Evolutionary conservation across 1,140 invertebrate genomes (phyloP), one percentile per base, ranked within the genome.

Genomic region (Conopomorpha cramerella): DNA sequence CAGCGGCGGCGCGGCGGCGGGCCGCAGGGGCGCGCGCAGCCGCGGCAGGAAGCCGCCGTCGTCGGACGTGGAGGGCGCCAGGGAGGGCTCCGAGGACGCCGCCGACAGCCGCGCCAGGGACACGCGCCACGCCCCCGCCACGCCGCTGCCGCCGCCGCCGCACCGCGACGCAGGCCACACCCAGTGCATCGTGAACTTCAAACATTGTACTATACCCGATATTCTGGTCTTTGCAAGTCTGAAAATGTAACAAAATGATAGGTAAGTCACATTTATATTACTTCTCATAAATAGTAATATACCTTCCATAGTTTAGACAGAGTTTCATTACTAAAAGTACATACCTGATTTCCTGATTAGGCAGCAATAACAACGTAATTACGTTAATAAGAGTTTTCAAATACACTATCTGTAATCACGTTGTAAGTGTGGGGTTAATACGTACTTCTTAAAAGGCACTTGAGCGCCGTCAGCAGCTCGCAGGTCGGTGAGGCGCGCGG

Each of bases 391-490:
- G 14, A 10, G 13, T 23, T 41, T n/a, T n/a, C n/a, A n/a, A n/a
- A n/a, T n/a, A n/a, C n/a, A n/a, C n/a, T n/a, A n/a, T n/a, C n/a
- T n/a, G n/a, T n/a, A n/a, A n/a, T n/a, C n/a, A n/a, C n/a, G n/a
- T n/a, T n/a, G n/a, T n/a, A n/a, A n/a, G n/a, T n/a, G n/a, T n/a
- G n/a, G n/a, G n/a, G n/a, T n/a, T n/a, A n/a, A 65, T 53, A 89
- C 90, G 91, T 82, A 96, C 93, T 94, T 95, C 87, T 95, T 95
- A 84, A 94, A 92, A 91, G 93, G 91, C 88, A 95, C 92, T 90
- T 94, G 92, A 88, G 91, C 93, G 80, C 90, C 90, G 79, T 74
- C 60, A 83, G 81, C 61, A 78, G 89, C 92, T 78, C 92, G 86
- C 50, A 91, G 84, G 74, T 96, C 93, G 54, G 92, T 92, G 66